Conservation (phyloP, 2,797 vertebrate species). For the Sardinella longiceps region DNA sequence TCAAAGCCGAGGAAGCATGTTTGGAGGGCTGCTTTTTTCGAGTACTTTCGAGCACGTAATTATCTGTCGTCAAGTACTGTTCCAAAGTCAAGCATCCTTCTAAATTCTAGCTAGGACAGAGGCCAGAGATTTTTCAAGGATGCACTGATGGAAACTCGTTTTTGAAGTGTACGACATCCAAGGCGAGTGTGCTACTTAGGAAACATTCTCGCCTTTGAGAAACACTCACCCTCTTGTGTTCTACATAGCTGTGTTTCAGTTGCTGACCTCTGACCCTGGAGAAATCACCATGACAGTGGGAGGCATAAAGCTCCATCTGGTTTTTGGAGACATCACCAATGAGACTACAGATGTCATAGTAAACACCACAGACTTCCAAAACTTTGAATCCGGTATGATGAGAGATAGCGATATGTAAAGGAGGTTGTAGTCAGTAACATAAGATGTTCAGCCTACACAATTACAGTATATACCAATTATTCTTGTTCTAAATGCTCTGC, state of each 20-base stretch:
- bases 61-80: not conserved
- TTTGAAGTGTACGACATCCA: too few species aligned
- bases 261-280: conserved; percentile 62
- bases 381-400: conserved; percentile 49
- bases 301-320: conserved; percentile 56
- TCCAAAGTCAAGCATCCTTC: too few species aligned
- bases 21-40: too few species aligned
- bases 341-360: conserved; percentile 69
- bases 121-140: too few species aligned
- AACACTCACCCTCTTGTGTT: not conserved
- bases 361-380: conserved; percentile 67
- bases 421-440: not conserved
- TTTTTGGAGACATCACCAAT: conserved; percentile 70
- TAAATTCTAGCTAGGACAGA: too few species aligned
- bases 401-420: not conserved
- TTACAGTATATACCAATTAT: too few species aligned
- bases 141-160: too few species aligned
- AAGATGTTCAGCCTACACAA: not conserved
- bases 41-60: too few species aligned
- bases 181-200: too few species aligned
- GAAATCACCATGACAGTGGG: conserved; percentile 52
- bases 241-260: conserved; percentile 58
- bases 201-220: too few species aligned
- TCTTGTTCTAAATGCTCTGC: too few species aligned
- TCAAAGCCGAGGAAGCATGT: too few species aligned